Base-by-base conservation (phyloP, 2,797 vertebrate species). In the Onychomys torridus region DNA sequence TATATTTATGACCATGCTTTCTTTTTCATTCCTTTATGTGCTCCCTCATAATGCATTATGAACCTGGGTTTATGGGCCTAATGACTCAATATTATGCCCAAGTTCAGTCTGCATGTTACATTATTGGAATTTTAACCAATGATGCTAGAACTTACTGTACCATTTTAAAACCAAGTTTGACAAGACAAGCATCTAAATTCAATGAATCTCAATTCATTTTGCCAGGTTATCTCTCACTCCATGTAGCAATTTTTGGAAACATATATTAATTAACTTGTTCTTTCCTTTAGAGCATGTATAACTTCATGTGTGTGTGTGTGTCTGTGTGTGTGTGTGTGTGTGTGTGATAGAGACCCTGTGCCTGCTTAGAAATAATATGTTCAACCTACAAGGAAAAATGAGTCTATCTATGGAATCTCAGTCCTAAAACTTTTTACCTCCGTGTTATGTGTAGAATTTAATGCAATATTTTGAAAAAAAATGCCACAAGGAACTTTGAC, bases 261-360 rank as follows among this genome's bases (percentile, higher is more conserved):
- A 59, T n/a, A 83, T 92, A 27, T n/a, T 37, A 90, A 63, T 92
- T 92, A 25, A 77, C 21, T 86, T 49, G 11, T 12, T 61, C 87
- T 43, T 77, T 12, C 4, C 49, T 94, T 27, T 90, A 14, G 9
- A 57, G 43, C 2, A 75, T 73, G 1, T 73, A 1, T 67, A 85
- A 77, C 49, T 9, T 49, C 10, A 49, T 49, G 12, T 49, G 6
- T 49, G 49, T 49, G 49, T 49, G 49, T 49, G 49, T 49, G 49
- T 49, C 9, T 49, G 49, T 49, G 49, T 49, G 49, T 49, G 49
- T 49, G 49, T 49, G 49, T 49, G 49, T 49, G 49, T 49, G 10
- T 81, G 52, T 10, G 32, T 88, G 27, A n/a, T 40, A 91, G 1
- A 29, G 10, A 76, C 34, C 6, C 2, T 61, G 63, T 46, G 9